Evolutionary conservation across 2,113 vertebrate genomes (phyloP), one percentile per base, ranked within the genome.

Genomic region (Mugil cephalus): DNA sequence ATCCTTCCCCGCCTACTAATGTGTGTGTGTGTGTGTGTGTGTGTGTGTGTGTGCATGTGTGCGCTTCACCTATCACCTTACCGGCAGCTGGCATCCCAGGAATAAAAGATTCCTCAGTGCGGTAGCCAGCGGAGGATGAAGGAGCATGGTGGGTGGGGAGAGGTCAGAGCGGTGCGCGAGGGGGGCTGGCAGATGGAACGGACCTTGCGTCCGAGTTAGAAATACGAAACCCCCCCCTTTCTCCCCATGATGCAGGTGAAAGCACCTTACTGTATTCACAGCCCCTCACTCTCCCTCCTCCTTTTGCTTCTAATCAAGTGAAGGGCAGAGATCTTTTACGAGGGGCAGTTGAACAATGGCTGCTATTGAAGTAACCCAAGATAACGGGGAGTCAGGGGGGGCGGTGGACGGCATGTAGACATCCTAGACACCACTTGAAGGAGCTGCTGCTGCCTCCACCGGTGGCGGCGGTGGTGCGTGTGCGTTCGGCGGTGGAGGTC

Each of bases 31-130:
- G 75, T 58, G 40, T 68, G 72, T 39, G 69, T 39, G 60, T 35
- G 54, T 60, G 30, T 52, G 53, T 40, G 40, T 63, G 40, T 62
- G 50, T 39, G 47, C 18, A 58, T 62, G 38, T 59, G 58, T 19
- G 10, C 13, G 55, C 39, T 59, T 63, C 65, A 82, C 69, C 83
- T 84, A 89, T 92, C 87, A 71, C 80, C 76, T 91, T 89, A 89
- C 88, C n/a, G n/a, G 77, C 90, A 93, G 89, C 89, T 90, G 90
- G 70, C 61, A 84, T 74, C 65, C 80, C 21, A 62, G 80, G 84
- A 79, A 86, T 82, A 84, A 87, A 87, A 80, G 72, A 80, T 48
- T 46, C 50, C n/a, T 65, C 66, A 71, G 78, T 36, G 75, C 63
- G 83, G 79, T 55, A 69, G 78, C 59, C 48, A 39, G 63, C 30